phyloP scores from a whole-genome alignment of 2,113 vertebrate species.

The Aleadryas rufinucha region DNA sequence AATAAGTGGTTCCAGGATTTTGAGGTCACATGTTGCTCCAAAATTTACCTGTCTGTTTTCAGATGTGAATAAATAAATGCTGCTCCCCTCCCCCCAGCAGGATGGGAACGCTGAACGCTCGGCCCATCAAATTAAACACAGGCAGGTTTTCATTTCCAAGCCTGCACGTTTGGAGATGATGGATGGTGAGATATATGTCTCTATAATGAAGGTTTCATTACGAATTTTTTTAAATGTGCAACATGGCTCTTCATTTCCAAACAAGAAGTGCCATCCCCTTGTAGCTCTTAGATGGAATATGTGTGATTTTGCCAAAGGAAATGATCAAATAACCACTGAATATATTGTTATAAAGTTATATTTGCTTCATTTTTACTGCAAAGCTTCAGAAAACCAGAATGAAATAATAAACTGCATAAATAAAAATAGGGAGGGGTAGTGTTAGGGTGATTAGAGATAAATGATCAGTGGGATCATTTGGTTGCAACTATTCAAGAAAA shows the following conservation, averaged over 20 bases:
- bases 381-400: background rate
- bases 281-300: background rate
- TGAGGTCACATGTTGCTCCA: background rate
- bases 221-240: background rate
- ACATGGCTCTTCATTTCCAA: constrained; percentile 33
- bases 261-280: constrained; percentile 3
- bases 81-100: background rate
- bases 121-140: constrained; percentile 37
- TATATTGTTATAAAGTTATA: background rate
- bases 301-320: background rate
- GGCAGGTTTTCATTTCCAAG: constrained; percentile 54
- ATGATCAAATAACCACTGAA: background rate
- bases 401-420: background rate
- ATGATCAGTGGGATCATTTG: background rate
- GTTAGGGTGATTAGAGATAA: background rate
- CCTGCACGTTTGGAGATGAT: constrained; percentile 52
- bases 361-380: background rate
- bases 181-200: constrained; percentile 55
- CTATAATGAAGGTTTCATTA: constrained; percentile 64
- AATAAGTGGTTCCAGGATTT: background rate
- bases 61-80: background rate
- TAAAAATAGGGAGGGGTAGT: background rate
- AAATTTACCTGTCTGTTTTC: constrained; percentile 24
- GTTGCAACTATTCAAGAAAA: background rate
- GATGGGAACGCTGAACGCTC: background rate